Base-by-base conservation (phyloP, 2,888 invertebrate genomes). In the Eremobia ochroleuca region DNA sequence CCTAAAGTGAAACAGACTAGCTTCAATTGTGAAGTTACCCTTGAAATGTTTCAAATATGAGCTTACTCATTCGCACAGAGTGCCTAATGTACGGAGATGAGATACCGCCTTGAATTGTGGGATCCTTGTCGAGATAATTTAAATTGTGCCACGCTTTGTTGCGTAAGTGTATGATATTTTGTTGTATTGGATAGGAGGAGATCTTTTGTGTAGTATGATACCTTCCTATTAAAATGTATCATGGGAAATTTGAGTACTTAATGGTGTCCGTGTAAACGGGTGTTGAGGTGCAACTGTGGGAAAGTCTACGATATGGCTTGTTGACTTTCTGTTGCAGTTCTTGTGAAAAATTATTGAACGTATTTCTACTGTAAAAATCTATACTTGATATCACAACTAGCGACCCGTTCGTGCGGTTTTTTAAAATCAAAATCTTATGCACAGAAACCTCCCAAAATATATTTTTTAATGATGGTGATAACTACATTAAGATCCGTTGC, bases 51-150 rank as follows among this genome's bases (percentile, higher is more conserved):
- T 78, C 61, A 81, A 82, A 87, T 85, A 75, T 75, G 68, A 83
- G 75, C 58, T 66, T 46, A 77, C 68, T 83, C 76, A 78, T 83
- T 83, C 76, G 70, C 61, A 75, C 71, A 73, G 69, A 81, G 73
- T 62, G 68, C 74, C 69, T 71, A 78, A 81, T 78, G 73, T 55
- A 75, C 73, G 62, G 70, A 86, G 82, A 85, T 82, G 83, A 87
- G 82, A 84, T 85, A 88, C 73, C 68, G 82, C 81, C 67, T 73
- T 86, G 86, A 87, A 79, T 85, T 87, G 89, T 88, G 83, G 73
- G 84, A 86, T 85, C 85, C 80, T 73, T 77, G 76, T 71, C 62
- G 61, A 83, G 89, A 86, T 89, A 89, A 89, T 86, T 88, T 83
- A 87, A 89, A 87, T 88, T 85, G 87, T 73, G 72, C 75, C 69